A percentile compares a stretch with the other conserved stretches of the same genome.
Evolutionary conservation across 2,113 vertebrate genomes (phyloP).

Genomic region (Dasyurus viverrinus): DNA sequence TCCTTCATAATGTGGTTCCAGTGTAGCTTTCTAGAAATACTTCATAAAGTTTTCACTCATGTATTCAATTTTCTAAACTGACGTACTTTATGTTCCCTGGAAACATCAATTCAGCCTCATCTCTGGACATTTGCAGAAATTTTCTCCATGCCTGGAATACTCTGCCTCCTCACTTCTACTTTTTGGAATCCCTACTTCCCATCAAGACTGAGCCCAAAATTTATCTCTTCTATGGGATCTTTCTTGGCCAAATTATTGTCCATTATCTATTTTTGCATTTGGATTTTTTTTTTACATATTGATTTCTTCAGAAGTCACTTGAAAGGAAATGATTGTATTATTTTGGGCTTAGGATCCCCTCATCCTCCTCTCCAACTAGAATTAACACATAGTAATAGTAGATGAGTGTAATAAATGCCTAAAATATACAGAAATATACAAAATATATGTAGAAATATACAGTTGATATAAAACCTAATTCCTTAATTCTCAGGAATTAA

Average conservation of each 20-base stretch:
- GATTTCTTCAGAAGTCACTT: not conserved
- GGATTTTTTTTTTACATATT: not conserved
- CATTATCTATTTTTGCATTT: not conserved
- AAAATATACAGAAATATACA: too few relatives aligned
- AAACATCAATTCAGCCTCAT: not conserved
- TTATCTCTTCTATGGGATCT: not conserved
- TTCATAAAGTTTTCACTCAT: not conserved
- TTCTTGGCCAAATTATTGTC: not conserved
- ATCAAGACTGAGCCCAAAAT: not conserved
- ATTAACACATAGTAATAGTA: not conserved
- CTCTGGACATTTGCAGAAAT: not conserved
- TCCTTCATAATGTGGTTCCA: not conserved
- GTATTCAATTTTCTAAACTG: not conserved
- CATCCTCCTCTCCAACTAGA: not conserved
- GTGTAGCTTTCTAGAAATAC: not conserved
- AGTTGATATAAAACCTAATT: too few relatives aligned
- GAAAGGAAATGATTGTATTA: too few relatives aligned
- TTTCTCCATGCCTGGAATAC: not conserved
- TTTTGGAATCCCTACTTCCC: slow-evolving; percentile 5
- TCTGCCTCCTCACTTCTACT: not conserved
- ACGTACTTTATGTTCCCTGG: not conserved
- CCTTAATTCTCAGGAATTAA: too few relatives aligned
- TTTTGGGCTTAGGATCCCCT: too few relatives aligned
- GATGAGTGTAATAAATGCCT: not conserved
- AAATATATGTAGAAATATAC: too few relatives aligned